These are phyloP conservation scores for Rhinophrynus dorsalis DNA, from an alignment of 2,797 vertebrate genomes.

Conservation along the genomic window DNA sequence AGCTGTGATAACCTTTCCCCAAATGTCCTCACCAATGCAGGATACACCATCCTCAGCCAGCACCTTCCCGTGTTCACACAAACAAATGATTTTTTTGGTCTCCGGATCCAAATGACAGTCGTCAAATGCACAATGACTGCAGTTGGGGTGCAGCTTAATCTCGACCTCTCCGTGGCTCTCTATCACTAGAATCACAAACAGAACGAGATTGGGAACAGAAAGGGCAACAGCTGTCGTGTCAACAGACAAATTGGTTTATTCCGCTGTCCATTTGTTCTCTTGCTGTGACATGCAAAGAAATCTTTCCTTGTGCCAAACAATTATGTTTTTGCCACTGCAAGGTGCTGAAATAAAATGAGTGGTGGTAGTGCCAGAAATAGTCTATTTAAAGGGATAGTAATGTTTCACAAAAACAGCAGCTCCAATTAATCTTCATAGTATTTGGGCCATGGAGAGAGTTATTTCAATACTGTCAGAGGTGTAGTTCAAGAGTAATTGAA, in stretches of 20 bases:
- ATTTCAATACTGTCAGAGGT: no score
- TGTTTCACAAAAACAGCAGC: no score
- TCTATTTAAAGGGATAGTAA: no score
- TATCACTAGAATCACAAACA: conserved; percentile 72
- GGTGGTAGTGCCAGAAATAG: no score
- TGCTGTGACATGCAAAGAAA: not conserved
- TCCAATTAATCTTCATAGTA: no score
- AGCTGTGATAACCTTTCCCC: no score
- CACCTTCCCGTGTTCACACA: conserved; percentile 81
- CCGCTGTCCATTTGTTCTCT: no score
- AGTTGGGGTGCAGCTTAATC: conserved; percentile 89
- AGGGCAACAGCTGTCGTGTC: not conserved
- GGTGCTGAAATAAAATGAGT: no score
- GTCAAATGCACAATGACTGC: conserved; percentile 89
- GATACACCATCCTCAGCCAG: conserved; percentile 82
- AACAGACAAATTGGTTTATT: not conserved
- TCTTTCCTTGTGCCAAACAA: not conserved
- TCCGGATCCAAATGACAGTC: conserved; percentile 82
- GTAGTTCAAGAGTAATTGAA: no score
- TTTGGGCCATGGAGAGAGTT: no score
- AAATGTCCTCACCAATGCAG: conserved; percentile 73
- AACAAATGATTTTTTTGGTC: conserved; percentile 78
- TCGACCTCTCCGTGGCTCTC: conserved; percentile 93
- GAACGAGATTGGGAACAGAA: conserved; percentile 33
- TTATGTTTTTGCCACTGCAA: not conserved